phyloP scores from a whole-genome alignment of 2,797 vertebrate species.

The Chrysocyon brachyurus region DNA sequence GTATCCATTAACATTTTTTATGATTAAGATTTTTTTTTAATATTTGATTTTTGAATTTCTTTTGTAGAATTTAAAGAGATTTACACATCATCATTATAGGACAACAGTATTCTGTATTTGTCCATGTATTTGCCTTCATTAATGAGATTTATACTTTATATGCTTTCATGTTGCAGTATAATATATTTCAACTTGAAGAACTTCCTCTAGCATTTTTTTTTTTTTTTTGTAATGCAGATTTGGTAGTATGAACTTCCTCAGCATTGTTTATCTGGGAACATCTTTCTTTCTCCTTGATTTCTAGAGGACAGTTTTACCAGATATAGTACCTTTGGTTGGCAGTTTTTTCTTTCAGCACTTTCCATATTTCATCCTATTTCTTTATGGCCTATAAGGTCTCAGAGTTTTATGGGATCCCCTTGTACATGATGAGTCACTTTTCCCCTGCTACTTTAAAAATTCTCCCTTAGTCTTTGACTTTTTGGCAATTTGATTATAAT shows the following conservation, averaged over 20 bases:
- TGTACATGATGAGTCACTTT: background rate
- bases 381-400: background rate
- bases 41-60: background rate
- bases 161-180: background rate
- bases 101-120: background rate
- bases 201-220: background rate
- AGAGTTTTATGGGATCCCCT: background rate
- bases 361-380: background rate
- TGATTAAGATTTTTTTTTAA: background rate
- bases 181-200: background rate
- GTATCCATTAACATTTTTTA: background rate
- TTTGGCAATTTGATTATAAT: background rate
- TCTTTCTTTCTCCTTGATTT: background rate
- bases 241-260: background rate
- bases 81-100: background rate
- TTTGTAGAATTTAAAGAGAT: background rate
- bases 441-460: background rate
- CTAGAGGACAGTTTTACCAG: background rate
- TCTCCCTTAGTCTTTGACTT: background rate
- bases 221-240: background rate
- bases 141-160: background rate
- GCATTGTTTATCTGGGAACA: background rate
- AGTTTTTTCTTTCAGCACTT: background rate
- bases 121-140: background rate
- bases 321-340: background rate